phyloP scores from a whole-genome alignment of 2,888 invertebrate genomes.

The Salpingus planirostris region DNA sequence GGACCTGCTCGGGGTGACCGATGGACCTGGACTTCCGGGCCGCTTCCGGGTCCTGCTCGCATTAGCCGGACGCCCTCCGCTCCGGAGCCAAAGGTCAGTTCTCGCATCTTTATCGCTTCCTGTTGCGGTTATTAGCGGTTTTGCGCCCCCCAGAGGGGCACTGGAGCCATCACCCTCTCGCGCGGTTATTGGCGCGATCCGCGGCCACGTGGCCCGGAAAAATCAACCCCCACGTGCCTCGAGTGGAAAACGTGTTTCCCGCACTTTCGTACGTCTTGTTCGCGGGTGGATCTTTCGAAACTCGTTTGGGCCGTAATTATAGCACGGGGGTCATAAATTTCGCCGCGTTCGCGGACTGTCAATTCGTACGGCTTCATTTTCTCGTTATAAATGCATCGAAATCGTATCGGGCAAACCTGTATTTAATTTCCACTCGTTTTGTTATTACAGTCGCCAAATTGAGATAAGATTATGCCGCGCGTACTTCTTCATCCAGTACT shows the following conservation, averaged over 20 bases:
- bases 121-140: neutral
- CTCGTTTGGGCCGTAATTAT: too few relatives aligned
- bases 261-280: too few relatives aligned
- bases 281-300: too few relatives aligned
- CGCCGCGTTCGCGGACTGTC: conserved; percentile 26
- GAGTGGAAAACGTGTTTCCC: too few relatives aligned
- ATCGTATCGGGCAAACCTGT: conserved; percentile 32
- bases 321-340: conserved; percentile 37
- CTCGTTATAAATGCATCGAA: conserved; percentile 33
- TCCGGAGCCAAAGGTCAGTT: conserved; percentile 40
- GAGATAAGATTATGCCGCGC: too few relatives aligned
- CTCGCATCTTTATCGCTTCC: conserved; percentile 39
- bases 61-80: conserved; percentile 33
- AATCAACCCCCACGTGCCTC: too few relatives aligned
- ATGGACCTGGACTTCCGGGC: conserved; percentile 39
- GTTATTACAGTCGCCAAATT: conserved; percentile 7
- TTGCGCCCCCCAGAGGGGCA: neutral
- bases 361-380: conserved; percentile 38
- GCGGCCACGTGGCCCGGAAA: too few relatives aligned
- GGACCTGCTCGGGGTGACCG: conserved; percentile 30
- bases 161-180: too few relatives aligned
- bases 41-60: conserved; percentile 38
- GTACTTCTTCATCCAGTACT: too few relatives aligned
- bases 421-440: conserved; percentile 24
- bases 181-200: neutral